These are phyloP conservation scores for Morus bassanus DNA, from an alignment of 2,797 vertebrate genomes.

Conservation along the genomic window DNA sequence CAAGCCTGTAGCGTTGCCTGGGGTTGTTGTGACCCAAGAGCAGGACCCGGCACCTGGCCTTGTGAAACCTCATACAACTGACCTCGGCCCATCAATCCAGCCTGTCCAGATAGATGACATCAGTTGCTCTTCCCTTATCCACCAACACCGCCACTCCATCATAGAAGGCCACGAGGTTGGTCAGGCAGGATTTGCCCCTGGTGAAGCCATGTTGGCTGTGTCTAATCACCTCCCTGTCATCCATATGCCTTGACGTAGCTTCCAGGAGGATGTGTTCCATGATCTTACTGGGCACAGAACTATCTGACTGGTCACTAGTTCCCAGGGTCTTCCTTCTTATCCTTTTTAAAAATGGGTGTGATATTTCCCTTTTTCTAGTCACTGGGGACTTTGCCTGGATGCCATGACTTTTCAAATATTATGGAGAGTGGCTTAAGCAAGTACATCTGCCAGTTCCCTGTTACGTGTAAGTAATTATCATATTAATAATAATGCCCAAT, in stretches of 20 bases:
- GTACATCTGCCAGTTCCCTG: background rate
- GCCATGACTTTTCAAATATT: background rate
- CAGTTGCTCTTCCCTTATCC: background rate
- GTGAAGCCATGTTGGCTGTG: background rate
- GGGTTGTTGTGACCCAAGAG: too few species aligned
- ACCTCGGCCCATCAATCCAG: too few species aligned
- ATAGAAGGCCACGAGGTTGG: background rate
- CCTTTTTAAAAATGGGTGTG: background rate
- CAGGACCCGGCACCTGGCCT: too few species aligned
- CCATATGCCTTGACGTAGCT: background rate
- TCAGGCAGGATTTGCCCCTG: background rate
- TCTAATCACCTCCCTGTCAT: background rate
- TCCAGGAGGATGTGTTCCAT: background rate
- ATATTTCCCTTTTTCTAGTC: background rate
- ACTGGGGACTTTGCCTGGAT: background rate
- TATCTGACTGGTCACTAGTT: background rate
- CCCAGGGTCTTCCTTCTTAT: background rate
- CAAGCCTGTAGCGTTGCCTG: too few species aligned
- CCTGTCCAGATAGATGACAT: background rate
- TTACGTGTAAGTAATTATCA: background rate
- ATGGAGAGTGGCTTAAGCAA: background rate
- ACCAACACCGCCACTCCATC: rapidly evolving
- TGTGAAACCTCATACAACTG: too few species aligned
- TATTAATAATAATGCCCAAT: background rate
- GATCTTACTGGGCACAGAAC: background rate